Conservation (phyloP, 1,140 invertebrate genomes). For the Agrilus planipennis region DNA sequence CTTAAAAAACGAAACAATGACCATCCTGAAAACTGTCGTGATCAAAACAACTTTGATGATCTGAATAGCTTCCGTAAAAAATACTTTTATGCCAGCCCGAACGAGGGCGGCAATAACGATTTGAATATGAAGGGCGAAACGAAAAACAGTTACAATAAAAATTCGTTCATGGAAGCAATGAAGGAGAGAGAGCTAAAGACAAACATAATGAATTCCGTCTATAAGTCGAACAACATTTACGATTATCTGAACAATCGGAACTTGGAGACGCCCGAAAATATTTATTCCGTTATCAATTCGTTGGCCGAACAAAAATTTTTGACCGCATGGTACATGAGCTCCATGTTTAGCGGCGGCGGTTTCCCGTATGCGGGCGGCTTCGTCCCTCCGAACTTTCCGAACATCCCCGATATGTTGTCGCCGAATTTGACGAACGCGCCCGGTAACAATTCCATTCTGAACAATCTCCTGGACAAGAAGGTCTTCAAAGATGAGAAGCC, state of each 20-base stretch:
- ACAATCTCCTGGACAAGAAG: slow-evolving; percentile 31
- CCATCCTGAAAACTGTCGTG: slow-evolving; percentile 13
- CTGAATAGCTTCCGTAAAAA: slow-evolving; percentile 10
- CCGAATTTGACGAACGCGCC: slow-evolving; percentile 9
- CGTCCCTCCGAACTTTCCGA: not conserved
- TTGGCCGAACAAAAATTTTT: slow-evolving; percentile 45
- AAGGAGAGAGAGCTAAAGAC: slow-evolving; percentile 13
- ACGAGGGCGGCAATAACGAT: slow-evolving; percentile 16
- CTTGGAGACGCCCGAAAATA: slow-evolving; percentile 24
- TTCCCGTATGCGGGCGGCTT: slow-evolving; percentile 21
- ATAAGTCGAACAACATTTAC: slow-evolving; percentile 21
- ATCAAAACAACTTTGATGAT: slow-evolving; percentile 16
- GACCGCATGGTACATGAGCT: slow-evolving; percentile 48
- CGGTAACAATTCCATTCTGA: slow-evolving; percentile 28
- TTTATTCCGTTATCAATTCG: slow-evolving; percentile 32
- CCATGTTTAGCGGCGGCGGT: slow-evolving; percentile 37
- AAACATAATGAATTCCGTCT: slow-evolving; percentile 22
- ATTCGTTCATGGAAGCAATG: slow-evolving; percentile 15
- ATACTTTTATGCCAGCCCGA: slow-evolving; percentile 10
- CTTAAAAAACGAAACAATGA: slow-evolving; percentile 16
- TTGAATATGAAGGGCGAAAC: not conserved
- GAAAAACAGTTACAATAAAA: slow-evolving; percentile 18
- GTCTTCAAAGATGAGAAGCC: slow-evolving; percentile 19
- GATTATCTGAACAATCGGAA: slow-evolving; percentile 18
- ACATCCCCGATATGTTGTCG: too few relatives aligned